Conservation (phyloP, 2,888 invertebrate species). For the Tiliacea aurago region DNA sequence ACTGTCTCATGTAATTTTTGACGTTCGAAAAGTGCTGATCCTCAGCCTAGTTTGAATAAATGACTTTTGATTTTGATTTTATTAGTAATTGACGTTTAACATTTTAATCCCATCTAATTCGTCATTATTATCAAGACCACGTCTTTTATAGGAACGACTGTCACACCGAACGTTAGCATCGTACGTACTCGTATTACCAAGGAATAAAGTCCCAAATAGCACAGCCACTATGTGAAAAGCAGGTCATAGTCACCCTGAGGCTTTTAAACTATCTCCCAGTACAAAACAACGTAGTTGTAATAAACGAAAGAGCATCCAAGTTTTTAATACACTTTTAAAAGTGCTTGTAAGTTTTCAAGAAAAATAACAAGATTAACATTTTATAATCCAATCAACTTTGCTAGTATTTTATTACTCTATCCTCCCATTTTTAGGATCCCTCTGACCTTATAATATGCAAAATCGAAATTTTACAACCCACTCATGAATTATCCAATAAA, state of each 20-base stretch:
- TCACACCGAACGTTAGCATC: neutral
- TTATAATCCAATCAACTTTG: slow-evolving; percentile 66
- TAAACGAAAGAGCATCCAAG: slow-evolving; percentile 22
- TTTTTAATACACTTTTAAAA: slow-evolving; percentile 38
- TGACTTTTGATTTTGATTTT: no score
- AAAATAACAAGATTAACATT: slow-evolving; percentile 56
- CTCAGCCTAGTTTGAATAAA: no score
- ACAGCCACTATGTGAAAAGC: neutral
- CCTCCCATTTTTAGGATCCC: slow-evolving; percentile 63
- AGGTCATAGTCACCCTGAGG: neutral
- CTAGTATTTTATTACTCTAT: slow-evolving; percentile 71
- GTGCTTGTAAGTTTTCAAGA: slow-evolving; percentile 42
- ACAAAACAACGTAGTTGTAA: slow-evolving; percentile 16
- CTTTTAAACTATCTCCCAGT: neutral
- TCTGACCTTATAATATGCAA: slow-evolving; percentile 75
- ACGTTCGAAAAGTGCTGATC: no score
- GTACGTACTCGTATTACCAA: neutral
- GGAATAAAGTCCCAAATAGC: slow-evolving; percentile 19
- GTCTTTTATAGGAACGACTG: neutral
- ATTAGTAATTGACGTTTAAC: neutral
- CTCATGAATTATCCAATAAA: slow-evolving; percentile 81
- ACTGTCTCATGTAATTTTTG: no score
- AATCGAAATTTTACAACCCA: slow-evolving; percentile 73
- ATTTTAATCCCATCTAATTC: neutral
- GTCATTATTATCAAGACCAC: neutral